Evolutionary conservation across 1,140 invertebrate species (phyloP), one percentile per base, ranked within the genome.

Genomic region (Drosophila pectinifera): DNA sequence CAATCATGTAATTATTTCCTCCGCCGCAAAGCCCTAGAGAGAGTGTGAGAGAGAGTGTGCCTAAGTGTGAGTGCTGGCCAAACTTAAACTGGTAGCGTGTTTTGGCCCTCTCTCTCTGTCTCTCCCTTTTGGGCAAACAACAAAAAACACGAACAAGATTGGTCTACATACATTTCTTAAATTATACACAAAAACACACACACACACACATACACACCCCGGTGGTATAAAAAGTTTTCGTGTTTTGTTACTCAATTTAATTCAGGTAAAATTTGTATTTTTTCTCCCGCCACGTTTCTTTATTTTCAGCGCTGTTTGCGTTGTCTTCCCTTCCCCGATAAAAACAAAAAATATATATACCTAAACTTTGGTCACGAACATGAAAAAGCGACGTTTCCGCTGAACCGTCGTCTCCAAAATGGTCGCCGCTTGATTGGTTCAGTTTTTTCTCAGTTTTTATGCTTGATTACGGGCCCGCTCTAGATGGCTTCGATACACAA

Each of bases 1-100:
- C 90, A 86, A 91, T 91, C 90, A 91, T 91, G 82, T 91, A 91
- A 91, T 91, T 91, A 91, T 91, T 91, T 91, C 90, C 90, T 90
- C 82, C 64, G 80, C 84, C 83, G 77, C 55, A 69, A 70, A 53
- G 45, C 55, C 22, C 43, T 51, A 57, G 28, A 76, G 55, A 24
- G 54, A 59, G 53, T 48, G 62, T 31, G 20, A 74, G 42, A 56
- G 45, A 34, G 42, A 42, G 58, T 51, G 36, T 2, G 31, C 1
- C 28, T 5, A 20, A 38, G 48, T 28, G n/a, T 54, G 67, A 31
- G 62, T 28, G 24, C 31, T 34, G 67, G 49, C 49, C 49, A 70
- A 69, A 79, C 55, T 56, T 63, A 65, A 68, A 67, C 58, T 63
- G 54, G 73, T 76, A 67, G 78, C 78, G 78, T 80, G 78, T 72